A percentile compares a stretch with the other conserved stretches of the same genome.
Conservation (phyloP, 2,797 vertebrate genomes). For the Sebastes trivittatus region DNA sequence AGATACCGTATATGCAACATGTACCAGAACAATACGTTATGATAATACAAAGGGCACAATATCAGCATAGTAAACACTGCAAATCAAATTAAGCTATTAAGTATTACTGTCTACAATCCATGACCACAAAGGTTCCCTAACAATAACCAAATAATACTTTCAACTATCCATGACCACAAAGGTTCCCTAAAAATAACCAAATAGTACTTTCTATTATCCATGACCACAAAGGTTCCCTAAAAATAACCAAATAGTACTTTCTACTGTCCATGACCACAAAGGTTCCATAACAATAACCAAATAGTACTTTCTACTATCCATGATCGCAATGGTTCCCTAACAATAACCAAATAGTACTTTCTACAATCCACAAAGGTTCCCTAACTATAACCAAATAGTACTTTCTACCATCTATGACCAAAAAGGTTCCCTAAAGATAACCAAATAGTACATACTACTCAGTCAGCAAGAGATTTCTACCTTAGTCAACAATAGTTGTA, state of each 20-base stretch:
- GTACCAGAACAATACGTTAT: background rate
- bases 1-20: background rate
- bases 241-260: too few relatives aligned
- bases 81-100: background rate
- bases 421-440: background rate
- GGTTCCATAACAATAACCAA: too few relatives aligned
- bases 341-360: too few relatives aligned
- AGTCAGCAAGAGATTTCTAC: background rate
- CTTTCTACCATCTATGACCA: background rate
- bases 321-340: accelerated
- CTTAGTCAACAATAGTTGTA: background rate
- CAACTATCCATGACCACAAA: too few relatives aligned
- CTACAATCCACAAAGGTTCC: background rate
- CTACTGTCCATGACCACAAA: accelerated
- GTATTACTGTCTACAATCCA: too few relatives aligned
- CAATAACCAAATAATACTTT: too few relatives aligned
- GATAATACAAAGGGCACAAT: background rate
- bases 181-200: too few relatives aligned
- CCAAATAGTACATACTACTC: background rate
- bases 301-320: too few relatives aligned
- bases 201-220: too few relatives aligned
- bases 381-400: background rate
- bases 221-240: too few relatives aligned
- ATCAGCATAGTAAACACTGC: background rate
- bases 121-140: too few relatives aligned